Evolutionary conservation across 2,797 vertebrate species (phyloP), one percentile per base, ranked within the genome.

Genomic region (Hypotaenidia okinawae): DNA sequence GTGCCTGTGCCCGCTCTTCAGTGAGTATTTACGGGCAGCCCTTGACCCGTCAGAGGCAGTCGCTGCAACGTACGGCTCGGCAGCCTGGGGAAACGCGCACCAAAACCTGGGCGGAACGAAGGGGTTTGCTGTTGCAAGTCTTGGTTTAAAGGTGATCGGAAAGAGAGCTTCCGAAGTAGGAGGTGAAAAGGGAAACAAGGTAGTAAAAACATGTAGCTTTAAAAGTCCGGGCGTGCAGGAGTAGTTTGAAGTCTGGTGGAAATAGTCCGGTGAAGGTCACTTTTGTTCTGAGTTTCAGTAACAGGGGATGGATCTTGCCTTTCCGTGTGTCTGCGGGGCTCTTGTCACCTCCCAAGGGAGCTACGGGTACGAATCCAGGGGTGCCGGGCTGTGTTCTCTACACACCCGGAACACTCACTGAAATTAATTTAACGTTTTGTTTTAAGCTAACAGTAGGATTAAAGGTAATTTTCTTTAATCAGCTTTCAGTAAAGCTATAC

Each of bases 391-490:
- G 75, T 4, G 37, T 61, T 92, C 85, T 39, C 35, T 52, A 8
- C 9, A 1, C 15, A 12, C 45, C 17, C 70, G 39, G 64, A 91
- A 17, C 52, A 81, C 75, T 77, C 59, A 32, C 68, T 89, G 91
- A 92, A 91, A 88, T 69, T 30, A 86, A 86, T 83, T 84, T 76
- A 93, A 64, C 4, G 2, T 91, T 87, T 76, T 87, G 55, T 45
- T 93, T 84, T 84, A 92, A 68, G 45, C 94, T 87, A 84, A 66
- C 66, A 28, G 30, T 1, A 11, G 89, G 76, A 75, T 89, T 93
- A 79, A 84, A 87, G 57, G 78, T 74, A 5, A 30, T 90, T 85
- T 93, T 89, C 66, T 82, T 75, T 82, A 94, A 95, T 94, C 84
- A 49, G 69, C 93, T 92, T 92, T 95, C 45, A 25, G 72, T 76